Evolutionary conservation across 2,888 invertebrate species (phyloP).

Genomic region (Watsonalla cultraria): DNA sequence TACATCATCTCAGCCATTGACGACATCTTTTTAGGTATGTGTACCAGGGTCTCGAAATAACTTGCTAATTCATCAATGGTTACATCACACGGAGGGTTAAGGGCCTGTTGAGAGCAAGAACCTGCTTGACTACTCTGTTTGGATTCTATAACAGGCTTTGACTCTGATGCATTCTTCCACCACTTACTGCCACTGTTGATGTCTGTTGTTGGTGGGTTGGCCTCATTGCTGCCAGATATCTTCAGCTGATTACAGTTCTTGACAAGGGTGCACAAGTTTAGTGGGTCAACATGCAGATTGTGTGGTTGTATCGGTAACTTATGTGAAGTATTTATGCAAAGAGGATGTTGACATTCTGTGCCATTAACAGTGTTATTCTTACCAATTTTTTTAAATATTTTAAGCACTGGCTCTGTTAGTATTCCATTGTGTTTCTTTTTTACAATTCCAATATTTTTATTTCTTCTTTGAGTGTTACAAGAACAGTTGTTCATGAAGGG

Average conservation of each 20-base stretch:
- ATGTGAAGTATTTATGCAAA: background rate
- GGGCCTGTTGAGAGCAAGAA: constrained; percentile 89
- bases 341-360: constrained; percentile 19
- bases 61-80: constrained; percentile 96
- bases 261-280: constrained; percentile 60
- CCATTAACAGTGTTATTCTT: constrained; percentile 23
- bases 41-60: constrained; percentile 96
- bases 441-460: constrained; percentile 37
- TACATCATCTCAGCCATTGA: constrained; percentile 99
- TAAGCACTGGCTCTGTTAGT: constrained; percentile 77
- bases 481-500: constrained; percentile 36
- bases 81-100: constrained; percentile 87
- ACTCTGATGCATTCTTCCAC: constrained; percentile 47
- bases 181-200: constrained; percentile 40
- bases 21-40: constrained; percentile 98
- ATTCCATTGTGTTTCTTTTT: constrained; percentile 70
- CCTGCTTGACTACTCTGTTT: constrained; percentile 46
- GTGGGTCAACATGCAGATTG: constrained; percentile 36
- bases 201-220: constrained; percentile 18
- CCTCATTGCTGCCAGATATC: constrained; percentile 44
- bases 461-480: constrained; percentile 43
- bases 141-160: constrained; percentile 34
- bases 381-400: constrained; percentile 54
- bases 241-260: constrained; percentile 66
- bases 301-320: constrained; percentile 7